These are phyloP conservation scores for Papilio dardanus DNA, from an alignment of 1,140 invertebrate species.

Conservation along the genomic window DNA sequence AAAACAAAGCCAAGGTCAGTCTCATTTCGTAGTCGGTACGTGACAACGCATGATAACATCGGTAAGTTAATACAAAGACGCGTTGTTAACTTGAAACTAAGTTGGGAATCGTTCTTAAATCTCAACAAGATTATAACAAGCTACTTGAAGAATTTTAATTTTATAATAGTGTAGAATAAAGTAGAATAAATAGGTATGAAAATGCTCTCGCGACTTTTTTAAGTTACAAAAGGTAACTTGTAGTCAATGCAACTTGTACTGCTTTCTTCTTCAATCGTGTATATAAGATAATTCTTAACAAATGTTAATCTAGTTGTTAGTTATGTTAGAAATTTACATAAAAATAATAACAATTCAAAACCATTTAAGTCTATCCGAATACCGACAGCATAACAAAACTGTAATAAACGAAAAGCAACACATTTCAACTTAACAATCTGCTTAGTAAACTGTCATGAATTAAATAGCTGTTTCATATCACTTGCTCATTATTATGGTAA, in stretches of 20 bases:
- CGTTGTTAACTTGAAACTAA: conserved; percentile 9
- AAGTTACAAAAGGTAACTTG: too few species aligned
- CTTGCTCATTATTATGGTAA: conserved; percentile 35
- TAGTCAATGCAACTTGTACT: too few species aligned
- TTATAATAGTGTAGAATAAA: neutral
- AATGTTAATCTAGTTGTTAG: too few species aligned
- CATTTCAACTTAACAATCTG: neutral
- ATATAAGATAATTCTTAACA: neutral
- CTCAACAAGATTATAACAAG: conserved; percentile 3
- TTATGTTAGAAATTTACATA: too few species aligned
- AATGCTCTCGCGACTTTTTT: too few species aligned
- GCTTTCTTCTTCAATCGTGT: too few species aligned
- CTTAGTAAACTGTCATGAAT: conserved; percentile 26
- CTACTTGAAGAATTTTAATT: conserved; percentile 4
- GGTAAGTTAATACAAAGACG: neutral
- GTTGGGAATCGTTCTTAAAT: neutral
- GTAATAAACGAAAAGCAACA: conserved; percentile 6
- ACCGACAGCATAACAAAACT: neutral
- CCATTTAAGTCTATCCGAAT: neutral
- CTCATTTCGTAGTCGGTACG: conserved; percentile 1
- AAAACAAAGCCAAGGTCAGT: conserved; percentile 22
- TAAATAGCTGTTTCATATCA: conserved; percentile 34
- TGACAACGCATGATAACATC: conserved; percentile 7
- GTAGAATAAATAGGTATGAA: neutral
- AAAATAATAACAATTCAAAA: neutral